A percentile compares a stretch with the other conserved stretches of the same genome.
These are phyloP conservation scores for Cataglyphis livida DNA, from an alignment of 2,888 invertebrate species.

Conservation along the genomic window DNA sequence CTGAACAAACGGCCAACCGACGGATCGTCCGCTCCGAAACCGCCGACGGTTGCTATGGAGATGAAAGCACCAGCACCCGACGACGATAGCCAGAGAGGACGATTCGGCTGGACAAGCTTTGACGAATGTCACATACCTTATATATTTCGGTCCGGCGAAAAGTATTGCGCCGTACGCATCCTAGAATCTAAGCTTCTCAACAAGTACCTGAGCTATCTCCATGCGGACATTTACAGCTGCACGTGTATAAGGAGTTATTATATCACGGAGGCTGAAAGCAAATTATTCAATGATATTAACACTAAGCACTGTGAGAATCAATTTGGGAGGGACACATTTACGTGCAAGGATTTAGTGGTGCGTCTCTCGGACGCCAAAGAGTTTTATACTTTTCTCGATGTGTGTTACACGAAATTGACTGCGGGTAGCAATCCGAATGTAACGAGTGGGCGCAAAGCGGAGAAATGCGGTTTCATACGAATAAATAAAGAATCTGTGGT, in stretches of 20 bases:
- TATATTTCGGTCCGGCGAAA: conserved; percentile 93
- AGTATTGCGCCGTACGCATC: conserved; percentile 97
- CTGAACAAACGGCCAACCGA: conserved; percentile 84
- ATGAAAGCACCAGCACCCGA: conserved; percentile 87
- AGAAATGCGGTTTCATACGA: conserved; percentile 96
- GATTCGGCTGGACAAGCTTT: conserved; percentile 96
- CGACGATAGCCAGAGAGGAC: conserved; percentile 92
- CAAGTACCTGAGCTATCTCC: conserved; percentile 95
- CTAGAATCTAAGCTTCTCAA: conserved; percentile 96
- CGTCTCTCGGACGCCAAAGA: conserved; percentile 94
- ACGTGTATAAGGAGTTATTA: conserved; percentile 97
- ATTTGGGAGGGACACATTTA: conserved; percentile 95
- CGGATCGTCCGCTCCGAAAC: conserved; percentile 65
- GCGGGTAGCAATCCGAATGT: conserved; percentile 89
- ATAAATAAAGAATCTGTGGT: conserved; percentile 97
- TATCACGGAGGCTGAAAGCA: conserved; percentile 96
- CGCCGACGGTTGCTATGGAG: conserved; percentile 77
- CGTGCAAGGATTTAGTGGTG: conserved; percentile 95
- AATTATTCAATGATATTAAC: conserved; percentile 96
- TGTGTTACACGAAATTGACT: conserved; percentile 94
- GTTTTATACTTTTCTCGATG: conserved; percentile 95
- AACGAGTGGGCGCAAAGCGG: conserved; percentile 84
- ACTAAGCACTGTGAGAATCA: conserved; percentile 95
- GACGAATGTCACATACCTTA: conserved; percentile 95
- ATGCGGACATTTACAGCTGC: conserved; percentile 96